Evolutionary conservation across 2,113 vertebrate genomes (phyloP).

Genomic region (Anolis carolinensis): DNA sequence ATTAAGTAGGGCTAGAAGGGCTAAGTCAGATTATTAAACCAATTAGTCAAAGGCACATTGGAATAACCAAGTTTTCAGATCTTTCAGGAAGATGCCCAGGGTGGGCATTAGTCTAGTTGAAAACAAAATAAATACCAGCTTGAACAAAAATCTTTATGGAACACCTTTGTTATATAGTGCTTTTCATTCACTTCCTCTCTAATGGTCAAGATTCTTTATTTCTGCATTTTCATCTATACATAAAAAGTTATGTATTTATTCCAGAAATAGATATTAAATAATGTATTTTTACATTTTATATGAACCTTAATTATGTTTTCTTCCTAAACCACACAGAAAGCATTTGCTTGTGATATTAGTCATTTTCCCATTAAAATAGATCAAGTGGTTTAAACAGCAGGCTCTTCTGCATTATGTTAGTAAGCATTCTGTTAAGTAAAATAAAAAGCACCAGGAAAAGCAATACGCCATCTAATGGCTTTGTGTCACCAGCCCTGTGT

Average conservation of each 20-base stretch:
- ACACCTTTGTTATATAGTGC: neutral
- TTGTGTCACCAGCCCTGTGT: slow-evolving; percentile 13
- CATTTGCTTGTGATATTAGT: neutral
- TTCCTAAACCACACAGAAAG: neutral
- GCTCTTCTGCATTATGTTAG: neutral
- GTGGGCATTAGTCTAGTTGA: too few relatives aligned
- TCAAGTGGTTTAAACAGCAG: neutral
- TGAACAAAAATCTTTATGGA: neutral
- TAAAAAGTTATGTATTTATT: neutral
- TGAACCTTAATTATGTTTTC: neutral
- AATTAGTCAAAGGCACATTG: too few relatives aligned
- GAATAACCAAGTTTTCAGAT: too few relatives aligned
- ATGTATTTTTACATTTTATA: neutral
- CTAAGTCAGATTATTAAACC: too few relatives aligned
- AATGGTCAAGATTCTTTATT: slow-evolving; percentile 1
- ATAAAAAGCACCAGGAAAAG: neutral
- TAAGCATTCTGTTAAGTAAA: slow-evolving; percentile 18
- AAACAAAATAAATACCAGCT: slow-evolving; percentile 19
- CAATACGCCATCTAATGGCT: fast-evolving
- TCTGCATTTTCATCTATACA: neutral
- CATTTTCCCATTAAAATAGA: slow-evolving; percentile 12
- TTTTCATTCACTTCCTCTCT: slow-evolving; percentile 22
- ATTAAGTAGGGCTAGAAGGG: too few relatives aligned
- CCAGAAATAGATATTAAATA: slow-evolving; percentile 10
- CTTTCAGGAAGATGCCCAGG: too few relatives aligned